Evolutionary conservation across 2,797 vertebrate species (phyloP).

Genomic region (Semotilus atromaculatus): DNA sequence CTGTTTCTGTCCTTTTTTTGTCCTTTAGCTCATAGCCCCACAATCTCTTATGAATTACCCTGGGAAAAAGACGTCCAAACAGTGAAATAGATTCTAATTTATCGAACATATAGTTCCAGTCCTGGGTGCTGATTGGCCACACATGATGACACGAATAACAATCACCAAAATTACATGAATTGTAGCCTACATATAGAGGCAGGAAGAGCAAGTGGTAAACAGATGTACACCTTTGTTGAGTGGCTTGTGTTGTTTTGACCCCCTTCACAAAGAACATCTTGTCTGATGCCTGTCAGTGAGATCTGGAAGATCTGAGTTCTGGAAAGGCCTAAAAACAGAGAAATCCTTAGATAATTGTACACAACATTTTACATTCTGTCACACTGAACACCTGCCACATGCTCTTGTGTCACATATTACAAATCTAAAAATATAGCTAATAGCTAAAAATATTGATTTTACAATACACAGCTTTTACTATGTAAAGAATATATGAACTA

Average conservation of each 20-base stretch:
- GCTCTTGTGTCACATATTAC: no score
- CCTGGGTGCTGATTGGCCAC: neutral
- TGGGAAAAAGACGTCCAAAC: constrained; percentile 60
- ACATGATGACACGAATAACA: neutral
- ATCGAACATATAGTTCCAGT: neutral
- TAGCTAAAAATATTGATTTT: no score
- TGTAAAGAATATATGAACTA: constrained; percentile 23
- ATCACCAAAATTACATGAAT: neutral
- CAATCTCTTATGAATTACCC: constrained; percentile 95
- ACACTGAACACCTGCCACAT: neutral
- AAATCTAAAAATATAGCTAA: no score
- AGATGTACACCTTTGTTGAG: constrained; percentile 5
- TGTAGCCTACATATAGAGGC: neutral
- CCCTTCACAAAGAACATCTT: constrained; percentile 36
- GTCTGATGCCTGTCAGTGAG: neutral
- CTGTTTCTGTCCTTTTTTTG: constrained; percentile 94
- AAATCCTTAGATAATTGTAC: neutral
- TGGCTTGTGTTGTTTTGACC: neutral
- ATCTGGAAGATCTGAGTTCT: neutral
- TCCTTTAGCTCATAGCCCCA: constrained; percentile 89
- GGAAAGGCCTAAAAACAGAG: neutral
- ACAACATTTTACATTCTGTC: neutral
- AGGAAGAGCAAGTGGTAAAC: neutral
- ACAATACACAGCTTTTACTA: no score
- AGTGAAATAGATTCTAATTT: neutral